Base-by-base conservation (phyloP, 2,113 vertebrate genomes). In the Clupea harengus region DNA sequence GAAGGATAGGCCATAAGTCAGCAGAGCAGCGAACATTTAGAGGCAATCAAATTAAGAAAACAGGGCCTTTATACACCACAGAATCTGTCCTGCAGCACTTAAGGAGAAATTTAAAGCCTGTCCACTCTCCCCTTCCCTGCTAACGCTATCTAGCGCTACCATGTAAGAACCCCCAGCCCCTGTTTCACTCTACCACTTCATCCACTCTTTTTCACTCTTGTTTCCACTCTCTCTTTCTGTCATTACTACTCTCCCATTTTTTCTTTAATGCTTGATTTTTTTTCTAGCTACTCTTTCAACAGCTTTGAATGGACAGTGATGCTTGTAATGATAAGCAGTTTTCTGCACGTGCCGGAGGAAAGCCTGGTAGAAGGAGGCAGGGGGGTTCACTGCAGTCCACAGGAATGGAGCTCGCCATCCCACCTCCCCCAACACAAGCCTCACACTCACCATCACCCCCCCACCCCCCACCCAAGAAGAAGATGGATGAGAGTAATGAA, bases 11-110 rank as follows among this genome's bases (percentile, higher is more conserved):
- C 82, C 81, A 4, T 95, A 91, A 95, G 91, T 97, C 89, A 95
- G 78, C 44, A 88, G 64, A 91, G 89, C 60, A 90, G 28, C 87
- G 89, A 89, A 91, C 90, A 92, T 93, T 93, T 94, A 91, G 85
- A 94, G 89, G 88, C 87, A 94, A 95, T 92, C 89, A 95, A 93
- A 95, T 95, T 91, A 96, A 91, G 91, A 95, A 95, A 96, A 95
- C 88, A 94, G 91, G 86, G 81, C 93, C 82, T 94, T 94, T 87
- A 92, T 87, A 94, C 86, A 89, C 86, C 78, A 92, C 81, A 81
- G 86, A 89, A 25, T 87, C 92, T 94, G 88, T 89, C 93, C 87
- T 52, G 32, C 89, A 92, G 84, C 83, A 89, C 88, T 91, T 91
- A 93, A 22, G 46, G 60, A 90, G 90, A 93, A 92, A 94, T 94